A percentile compares a stretch with the other conserved stretches of the same genome.
These are phyloP conservation scores for Clarias pachynema DNA, from an alignment of 2,797 vertebrate genomes.

Conservation along the genomic window DNA sequence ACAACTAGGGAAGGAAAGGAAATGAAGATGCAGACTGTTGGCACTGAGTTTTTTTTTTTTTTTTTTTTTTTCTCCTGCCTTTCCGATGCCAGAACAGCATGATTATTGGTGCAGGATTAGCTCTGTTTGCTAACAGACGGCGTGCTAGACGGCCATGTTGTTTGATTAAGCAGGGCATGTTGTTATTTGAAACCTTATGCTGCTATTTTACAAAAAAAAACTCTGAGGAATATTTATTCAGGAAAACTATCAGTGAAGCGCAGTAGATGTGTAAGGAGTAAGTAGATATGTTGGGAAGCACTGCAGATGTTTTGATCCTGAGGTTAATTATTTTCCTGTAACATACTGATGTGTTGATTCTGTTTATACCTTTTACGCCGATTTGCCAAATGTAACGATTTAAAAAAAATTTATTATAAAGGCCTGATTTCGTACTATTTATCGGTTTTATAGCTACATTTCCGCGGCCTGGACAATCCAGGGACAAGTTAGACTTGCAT, in stretches of 20 bases:
- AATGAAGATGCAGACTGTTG: conserved; percentile 71
- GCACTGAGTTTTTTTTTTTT: conserved; percentile 60
- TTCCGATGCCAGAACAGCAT: conserved; percentile 20
- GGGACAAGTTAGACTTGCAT: background rate
- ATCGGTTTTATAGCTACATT: background rate
- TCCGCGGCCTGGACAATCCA: background rate
- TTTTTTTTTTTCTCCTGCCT: background rate
- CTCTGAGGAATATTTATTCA: background rate
- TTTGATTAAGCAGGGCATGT: conserved; percentile 17
- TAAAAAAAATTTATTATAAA: background rate
- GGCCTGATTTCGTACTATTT: too few species aligned
- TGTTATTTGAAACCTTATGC: conserved; percentile 6
- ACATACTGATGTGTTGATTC: background rate
- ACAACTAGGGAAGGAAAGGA: conserved; percentile 73
- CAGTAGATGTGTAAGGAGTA: background rate
- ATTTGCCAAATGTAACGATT: background rate
- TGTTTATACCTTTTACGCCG: background rate
- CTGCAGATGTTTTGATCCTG: background rate
- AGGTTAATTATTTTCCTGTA: background rate
- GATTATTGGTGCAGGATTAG: conserved; percentile 34
- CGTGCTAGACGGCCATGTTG: conserved; percentile 21
- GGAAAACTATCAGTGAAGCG: background rate
- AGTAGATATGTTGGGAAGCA: background rate
- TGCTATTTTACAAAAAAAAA: conserved; percentile 3
- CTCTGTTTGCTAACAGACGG: conserved; percentile 38